Percentiles rank a stretch among this genome's conserved stretches.
Conservation (phyloP, 2,113 vertebrate genomes). For the Mormyrus iriodes region DNA sequence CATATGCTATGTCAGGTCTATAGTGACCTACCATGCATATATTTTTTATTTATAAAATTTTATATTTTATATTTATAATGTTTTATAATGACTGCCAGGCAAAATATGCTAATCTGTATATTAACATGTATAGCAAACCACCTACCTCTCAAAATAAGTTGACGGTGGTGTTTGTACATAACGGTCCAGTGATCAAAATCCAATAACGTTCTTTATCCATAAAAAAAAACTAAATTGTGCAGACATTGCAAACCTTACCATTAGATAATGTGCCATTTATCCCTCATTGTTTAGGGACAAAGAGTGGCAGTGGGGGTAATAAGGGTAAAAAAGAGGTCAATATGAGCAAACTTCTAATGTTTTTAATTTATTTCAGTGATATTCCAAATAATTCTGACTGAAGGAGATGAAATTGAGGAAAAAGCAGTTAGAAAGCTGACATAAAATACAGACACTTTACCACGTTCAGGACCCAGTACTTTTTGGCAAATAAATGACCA, state of each 20-base stretch:
- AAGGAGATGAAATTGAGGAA: not conserved
- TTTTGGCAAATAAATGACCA: not conserved
- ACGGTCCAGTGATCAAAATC: not conserved
- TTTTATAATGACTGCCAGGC: not conserved
- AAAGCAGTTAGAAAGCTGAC: not conserved
- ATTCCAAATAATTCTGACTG: not conserved
- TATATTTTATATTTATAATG: not conserved
- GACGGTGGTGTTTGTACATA: not conserved
- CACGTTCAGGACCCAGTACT: not conserved
- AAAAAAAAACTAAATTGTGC: not conserved
- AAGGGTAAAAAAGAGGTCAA: not conserved
- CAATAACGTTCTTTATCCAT: not conserved
- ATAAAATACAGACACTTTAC: not conserved
- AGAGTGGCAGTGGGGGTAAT: not conserved
- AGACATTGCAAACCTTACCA: not conserved
- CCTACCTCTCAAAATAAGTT: not conserved
- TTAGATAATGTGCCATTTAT: not conserved
- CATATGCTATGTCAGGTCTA: not conserved
- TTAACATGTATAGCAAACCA: not conserved
- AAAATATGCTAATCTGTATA: not conserved
- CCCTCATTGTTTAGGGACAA: not conserved
- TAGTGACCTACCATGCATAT: not conserved
- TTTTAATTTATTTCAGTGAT: not conserved
- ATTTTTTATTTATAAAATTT: too few relatives aligned
- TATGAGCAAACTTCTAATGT: not conserved